Evolutionary conservation across 2,888 invertebrate genomes (phyloP).

Genomic region (Tenthredo amoena): DNA sequence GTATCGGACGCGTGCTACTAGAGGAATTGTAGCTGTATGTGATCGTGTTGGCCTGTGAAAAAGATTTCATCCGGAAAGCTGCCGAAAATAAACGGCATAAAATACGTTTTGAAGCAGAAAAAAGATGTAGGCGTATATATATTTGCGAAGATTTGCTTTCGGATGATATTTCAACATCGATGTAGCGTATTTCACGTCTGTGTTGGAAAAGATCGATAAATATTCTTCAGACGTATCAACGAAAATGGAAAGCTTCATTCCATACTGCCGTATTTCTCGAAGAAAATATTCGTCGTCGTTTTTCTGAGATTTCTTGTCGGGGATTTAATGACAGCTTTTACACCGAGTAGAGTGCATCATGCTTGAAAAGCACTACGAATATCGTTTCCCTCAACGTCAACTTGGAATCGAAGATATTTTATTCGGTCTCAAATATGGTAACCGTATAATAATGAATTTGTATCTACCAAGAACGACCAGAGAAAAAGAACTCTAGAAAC

Average conservation of each 20-base stretch:
- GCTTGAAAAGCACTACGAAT: neutral
- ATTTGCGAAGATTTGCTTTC: neutral
- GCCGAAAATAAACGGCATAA: neutral
- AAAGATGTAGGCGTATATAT: neutral
- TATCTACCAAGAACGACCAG: neutral
- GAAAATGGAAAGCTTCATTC: neutral
- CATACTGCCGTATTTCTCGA: neutral
- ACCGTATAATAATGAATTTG: neutral
- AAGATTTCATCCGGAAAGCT: neutral
- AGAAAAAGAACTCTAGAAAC: neutral
- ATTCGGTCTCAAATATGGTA: neutral
- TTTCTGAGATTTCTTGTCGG: neutral
- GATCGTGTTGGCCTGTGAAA: neutral
- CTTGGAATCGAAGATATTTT: neutral
- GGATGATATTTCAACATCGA: neutral
- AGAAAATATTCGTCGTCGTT: neutral
- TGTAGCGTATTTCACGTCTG: neutral
- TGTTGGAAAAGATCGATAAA: neutral
- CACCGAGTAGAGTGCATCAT: neutral
- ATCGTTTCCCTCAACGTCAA: neutral
- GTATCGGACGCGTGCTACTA: neutral
- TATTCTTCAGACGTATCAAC: neutral
- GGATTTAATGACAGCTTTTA: slow-evolving; percentile 18
- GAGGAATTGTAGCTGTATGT: neutral
- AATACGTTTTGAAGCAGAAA: neutral